Percentiles rank a stretch among this genome's conserved stretches.
These are phyloP conservation scores for Arizona elegans DNA, from an alignment of 2,113 vertebrate species.

Conservation along the genomic window DNA sequence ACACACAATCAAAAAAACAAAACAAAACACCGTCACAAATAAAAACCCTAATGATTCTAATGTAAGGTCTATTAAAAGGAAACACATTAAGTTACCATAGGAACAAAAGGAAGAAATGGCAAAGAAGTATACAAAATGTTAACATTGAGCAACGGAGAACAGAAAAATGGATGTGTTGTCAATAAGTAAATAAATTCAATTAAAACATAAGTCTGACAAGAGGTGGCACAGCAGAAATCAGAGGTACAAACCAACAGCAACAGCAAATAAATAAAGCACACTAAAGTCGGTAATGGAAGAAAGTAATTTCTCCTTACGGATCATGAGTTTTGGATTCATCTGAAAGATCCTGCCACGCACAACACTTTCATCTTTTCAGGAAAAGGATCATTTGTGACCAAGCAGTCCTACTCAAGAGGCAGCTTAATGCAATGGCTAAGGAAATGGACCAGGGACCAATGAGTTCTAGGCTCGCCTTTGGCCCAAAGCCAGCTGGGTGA, in stretches of 20 bases:
- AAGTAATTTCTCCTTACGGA: not conserved
- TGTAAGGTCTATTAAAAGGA: constrained; percentile 37
- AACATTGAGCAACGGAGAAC: constrained; percentile 37
- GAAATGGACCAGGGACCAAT: not conserved
- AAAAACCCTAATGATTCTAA: constrained; percentile 30
- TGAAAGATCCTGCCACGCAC: not conserved
- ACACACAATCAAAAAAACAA: not conserved
- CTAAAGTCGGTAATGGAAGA: constrained; percentile 12
- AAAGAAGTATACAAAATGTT: constrained; percentile 40
- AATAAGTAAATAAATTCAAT: constrained; percentile 61
- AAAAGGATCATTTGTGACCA: not conserved
- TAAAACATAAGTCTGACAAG: constrained; percentile 54
- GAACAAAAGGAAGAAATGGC: constrained; percentile 45
- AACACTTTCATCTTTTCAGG: not conserved
- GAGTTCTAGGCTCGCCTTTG: not conserved
- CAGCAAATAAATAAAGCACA: not conserved
- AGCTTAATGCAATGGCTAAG: not conserved
- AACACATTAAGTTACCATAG: constrained; percentile 48
- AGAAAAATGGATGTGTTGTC: constrained; percentile 51
- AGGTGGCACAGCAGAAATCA: constrained; percentile 50
- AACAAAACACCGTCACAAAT: not conserved
- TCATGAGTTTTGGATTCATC: not conserved
- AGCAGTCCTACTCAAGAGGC: not conserved
- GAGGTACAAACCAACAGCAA: constrained; percentile 39
- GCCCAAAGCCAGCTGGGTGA: not conserved